A percentile compares a stretch with the other conserved stretches of the same genome.
Conservation (phyloP, 1,140 invertebrate species). For the Magallana ariakensis region DNA sequence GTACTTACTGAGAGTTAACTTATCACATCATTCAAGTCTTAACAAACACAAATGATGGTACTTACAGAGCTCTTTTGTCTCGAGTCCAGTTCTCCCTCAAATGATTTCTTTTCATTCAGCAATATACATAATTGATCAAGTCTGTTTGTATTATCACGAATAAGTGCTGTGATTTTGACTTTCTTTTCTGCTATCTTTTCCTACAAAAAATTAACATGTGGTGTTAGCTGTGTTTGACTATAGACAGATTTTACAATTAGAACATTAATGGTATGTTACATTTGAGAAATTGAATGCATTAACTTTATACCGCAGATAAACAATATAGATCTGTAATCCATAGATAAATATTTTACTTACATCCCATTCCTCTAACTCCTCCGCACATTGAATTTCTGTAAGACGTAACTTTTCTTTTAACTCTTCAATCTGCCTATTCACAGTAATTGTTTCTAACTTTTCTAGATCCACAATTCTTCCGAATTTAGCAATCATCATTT, state of each 20-base stretch:
- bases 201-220: slow-evolving; percentile 70
- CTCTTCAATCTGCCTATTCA: slow-evolving; percentile 78
- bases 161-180: slow-evolving; percentile 72
- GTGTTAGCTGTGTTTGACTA: too few species aligned
- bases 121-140: slow-evolving; percentile 77
- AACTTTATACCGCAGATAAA: too few species aligned
- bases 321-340: too few species aligned
- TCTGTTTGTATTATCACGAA: slow-evolving; percentile 77
- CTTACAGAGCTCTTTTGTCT: slow-evolving; percentile 78
- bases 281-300: too few species aligned
- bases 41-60: background rate
- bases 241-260: background rate
- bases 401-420: slow-evolving; percentile 76
- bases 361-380: slow-evolving; percentile 69
- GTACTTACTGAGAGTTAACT: too few species aligned
- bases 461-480: slow-evolving; percentile 78
- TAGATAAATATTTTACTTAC: slow-evolving; percentile 61
- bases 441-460: slow-evolving; percentile 78
- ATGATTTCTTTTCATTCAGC: slow-evolving; percentile 72
- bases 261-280: too few species aligned
- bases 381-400: slow-evolving; percentile 72
- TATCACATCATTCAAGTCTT: too few species aligned
- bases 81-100: slow-evolving; percentile 72
- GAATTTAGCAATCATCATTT: slow-evolving; percentile 79
- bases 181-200: slow-evolving; percentile 72